These are phyloP conservation scores for Diaphora mendica DNA, from an alignment of 2,888 invertebrate species.

Conservation along the genomic window DNA sequence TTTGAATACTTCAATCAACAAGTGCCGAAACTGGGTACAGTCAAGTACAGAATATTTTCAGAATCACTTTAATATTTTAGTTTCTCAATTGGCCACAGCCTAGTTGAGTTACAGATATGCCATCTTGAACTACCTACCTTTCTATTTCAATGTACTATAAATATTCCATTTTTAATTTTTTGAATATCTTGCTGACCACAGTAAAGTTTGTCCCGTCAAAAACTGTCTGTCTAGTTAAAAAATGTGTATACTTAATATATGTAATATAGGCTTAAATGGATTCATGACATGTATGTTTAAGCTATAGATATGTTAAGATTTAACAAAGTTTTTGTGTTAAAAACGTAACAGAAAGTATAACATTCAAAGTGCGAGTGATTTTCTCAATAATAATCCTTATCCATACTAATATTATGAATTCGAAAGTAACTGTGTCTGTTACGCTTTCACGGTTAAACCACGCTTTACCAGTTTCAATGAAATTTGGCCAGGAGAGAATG, in stretches of 20 bases:
- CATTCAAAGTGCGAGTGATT: neutral
- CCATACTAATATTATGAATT: no score
- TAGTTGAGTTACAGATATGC: neutral
- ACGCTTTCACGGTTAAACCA: no score
- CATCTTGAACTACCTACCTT: neutral
- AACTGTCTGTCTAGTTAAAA: no score
- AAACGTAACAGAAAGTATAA: neutral
- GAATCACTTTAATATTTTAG: neutral
- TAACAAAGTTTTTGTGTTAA: neutral
- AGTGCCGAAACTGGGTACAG: conserved; percentile 22
- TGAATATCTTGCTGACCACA: neutral
- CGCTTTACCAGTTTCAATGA: no score
- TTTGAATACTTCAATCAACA: conserved; percentile 19
- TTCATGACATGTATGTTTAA: neutral
- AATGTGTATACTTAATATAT: no score
- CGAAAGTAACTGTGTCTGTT: no score
- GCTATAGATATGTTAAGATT: neutral
- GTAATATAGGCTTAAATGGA: neutral
- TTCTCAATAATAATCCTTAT: no score
- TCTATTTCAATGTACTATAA: neutral
- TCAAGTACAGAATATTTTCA: neutral
- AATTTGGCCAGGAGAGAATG: no score
- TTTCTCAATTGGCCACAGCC: neutral
- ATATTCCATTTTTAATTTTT: neutral
- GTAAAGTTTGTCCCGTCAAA: no score